Evolutionary conservation across 2,113 vertebrate species (phyloP).

Genomic region (Microcebus lehilahytsara): DNA sequence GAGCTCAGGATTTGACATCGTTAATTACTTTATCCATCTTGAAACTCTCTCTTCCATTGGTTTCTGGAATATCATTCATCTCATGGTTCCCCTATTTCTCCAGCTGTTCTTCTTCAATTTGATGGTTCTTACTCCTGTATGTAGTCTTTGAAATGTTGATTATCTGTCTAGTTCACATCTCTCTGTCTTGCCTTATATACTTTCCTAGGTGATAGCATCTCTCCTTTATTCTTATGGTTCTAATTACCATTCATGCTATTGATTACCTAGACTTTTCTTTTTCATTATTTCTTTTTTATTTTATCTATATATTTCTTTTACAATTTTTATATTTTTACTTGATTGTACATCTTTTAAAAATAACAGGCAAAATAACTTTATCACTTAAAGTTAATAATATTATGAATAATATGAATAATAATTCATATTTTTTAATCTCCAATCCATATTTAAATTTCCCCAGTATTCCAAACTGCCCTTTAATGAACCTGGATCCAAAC

Average conservation of each 20-base stretch:
- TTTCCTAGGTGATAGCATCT: not conserved
- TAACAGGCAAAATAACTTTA: not conserved
- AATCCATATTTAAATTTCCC: not conserved
- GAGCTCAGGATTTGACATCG: not conserved
- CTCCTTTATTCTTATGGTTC: not conserved
- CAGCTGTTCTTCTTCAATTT: not conserved
- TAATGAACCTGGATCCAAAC: not conserved
- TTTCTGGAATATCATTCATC: not conserved
- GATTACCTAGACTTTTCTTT: not conserved
- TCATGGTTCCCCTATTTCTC: not conserved
- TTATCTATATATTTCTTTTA: not conserved
- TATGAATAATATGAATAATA: not conserved
- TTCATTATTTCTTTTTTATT: not conserved
- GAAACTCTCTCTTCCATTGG: not conserved
- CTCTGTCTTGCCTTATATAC: not conserved
- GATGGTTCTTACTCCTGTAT: not conserved
- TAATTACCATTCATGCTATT: not conserved
- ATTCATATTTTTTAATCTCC: slow-evolving; percentile 13
- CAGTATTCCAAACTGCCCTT: not conserved
- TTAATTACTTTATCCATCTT: slow-evolving; percentile 16
- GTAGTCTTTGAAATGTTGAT: not conserved
- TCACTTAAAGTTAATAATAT: not conserved
- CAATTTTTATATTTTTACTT: not conserved
- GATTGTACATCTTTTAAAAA: slow-evolving; percentile 10
- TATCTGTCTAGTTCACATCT: not conserved